Evolutionary conservation across 2,888 invertebrate species (phyloP).

Genomic region (Dioctria rufipes): DNA sequence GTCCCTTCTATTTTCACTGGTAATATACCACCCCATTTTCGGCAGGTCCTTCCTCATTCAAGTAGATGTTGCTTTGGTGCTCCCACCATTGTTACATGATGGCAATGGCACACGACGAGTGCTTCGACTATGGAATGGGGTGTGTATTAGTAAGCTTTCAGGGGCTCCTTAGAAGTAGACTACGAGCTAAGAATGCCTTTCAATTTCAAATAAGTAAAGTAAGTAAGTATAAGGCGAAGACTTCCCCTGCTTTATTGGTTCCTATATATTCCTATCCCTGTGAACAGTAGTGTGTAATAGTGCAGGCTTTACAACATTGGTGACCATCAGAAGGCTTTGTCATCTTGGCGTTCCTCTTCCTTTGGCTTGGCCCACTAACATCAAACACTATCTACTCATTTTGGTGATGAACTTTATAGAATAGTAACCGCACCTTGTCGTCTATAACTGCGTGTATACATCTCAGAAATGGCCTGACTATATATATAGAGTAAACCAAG

Average conservation of each 20-base stretch:
- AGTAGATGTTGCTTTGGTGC: constrained; percentile 50
- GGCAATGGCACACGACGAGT: constrained; percentile 48
- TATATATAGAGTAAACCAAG: no score
- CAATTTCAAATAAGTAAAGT: background rate
- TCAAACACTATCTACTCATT: constrained; percentile 23
- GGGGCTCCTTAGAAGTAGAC: constrained; percentile 12
- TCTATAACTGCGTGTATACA: background rate
- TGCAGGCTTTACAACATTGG: constrained; percentile 10
- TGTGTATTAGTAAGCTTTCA: constrained; percentile 22
- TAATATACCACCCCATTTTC: constrained; percentile 36
- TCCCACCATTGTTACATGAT: constrained; percentile 48
- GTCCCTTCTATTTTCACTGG: constrained; percentile 36
- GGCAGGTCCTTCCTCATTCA: constrained; percentile 51
- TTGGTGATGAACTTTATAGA: constrained; percentile 17
- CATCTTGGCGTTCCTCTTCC: no score
- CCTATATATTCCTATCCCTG: background rate
- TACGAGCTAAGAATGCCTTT: no score
- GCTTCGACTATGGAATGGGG: constrained; percentile 18
- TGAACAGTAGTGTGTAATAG: background rate
- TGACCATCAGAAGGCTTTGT: constrained; percentile 27
- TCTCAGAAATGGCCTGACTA: no score
- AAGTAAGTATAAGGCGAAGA: constrained; percentile 4
- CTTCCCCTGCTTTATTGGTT: background rate
- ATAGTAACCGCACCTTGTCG: background rate
- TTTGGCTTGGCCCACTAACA: background rate